Percentiles rank a stretch among this genome's conserved stretches.
These are phyloP conservation scores for Cuculus canorus DNA, from an alignment of 2,797 vertebrate species.

Conservation along the genomic window DNA sequence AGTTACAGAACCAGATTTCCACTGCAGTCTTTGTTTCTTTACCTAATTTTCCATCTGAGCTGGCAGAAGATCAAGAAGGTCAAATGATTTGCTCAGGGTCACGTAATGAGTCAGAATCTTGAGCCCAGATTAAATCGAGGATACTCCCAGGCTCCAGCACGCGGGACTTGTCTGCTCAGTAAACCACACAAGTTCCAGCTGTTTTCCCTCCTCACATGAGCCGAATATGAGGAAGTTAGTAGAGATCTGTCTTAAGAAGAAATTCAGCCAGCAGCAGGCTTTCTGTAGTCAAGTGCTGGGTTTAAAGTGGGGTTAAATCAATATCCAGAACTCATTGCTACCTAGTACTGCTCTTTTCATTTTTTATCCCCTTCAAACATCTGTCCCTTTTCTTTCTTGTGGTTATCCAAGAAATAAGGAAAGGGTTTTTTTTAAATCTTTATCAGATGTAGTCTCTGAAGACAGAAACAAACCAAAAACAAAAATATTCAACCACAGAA, in stretches of 20 bases:
- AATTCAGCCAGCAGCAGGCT: conserved; percentile 13
- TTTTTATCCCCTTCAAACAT: not conserved
- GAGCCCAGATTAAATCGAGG: conserved; percentile 13
- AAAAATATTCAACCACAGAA: not conserved
- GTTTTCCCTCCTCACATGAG: conserved; percentile 13
- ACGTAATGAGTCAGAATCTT: conserved; percentile 63
- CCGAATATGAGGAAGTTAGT: conserved; percentile 70
- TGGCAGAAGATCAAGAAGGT: conserved; percentile 58
- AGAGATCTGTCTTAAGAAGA: conserved; percentile 20
- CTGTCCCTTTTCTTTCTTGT: not conserved
- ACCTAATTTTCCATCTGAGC: conserved; percentile 52
- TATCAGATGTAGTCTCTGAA: not conserved
- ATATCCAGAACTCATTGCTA: not conserved
- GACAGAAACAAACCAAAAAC: not conserved
- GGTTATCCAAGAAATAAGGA: not conserved
- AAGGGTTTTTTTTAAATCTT: not conserved
- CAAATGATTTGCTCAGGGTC: conserved; percentile 44
- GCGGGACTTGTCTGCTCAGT: conserved; percentile 6
- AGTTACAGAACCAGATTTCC: conserved; percentile 32
- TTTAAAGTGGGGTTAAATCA: not conserved
- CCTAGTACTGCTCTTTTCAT: not conserved
- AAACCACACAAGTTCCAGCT: conserved; percentile 29
- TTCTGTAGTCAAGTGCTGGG: not conserved
- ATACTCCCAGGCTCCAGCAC: conserved; percentile 26
- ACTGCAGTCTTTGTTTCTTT: conserved; percentile 48